Evolutionary conservation across 2,113 vertebrate species (phyloP).

Genomic region (Xenopus laevis): DNA sequence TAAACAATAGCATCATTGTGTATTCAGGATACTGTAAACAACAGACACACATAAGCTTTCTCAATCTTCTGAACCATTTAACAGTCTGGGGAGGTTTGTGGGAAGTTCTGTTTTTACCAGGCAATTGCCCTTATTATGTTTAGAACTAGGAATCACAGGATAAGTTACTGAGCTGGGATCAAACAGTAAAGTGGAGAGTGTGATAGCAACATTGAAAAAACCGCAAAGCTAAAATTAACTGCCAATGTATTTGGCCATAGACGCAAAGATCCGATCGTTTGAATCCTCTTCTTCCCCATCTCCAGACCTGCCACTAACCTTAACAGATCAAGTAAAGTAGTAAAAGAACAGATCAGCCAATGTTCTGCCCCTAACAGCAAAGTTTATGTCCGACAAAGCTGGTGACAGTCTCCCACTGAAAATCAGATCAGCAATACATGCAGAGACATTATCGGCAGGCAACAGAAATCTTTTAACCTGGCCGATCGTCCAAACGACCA

Average conservation of each 20-base stretch:
- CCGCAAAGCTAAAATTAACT: constrained; percentile 28
- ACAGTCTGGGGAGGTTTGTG: background rate
- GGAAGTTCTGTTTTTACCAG: background rate
- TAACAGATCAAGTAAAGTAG: no score
- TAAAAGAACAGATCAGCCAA: no score
- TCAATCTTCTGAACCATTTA: constrained; percentile 2
- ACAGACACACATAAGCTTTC: constrained; percentile 4
- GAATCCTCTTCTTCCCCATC: no score
- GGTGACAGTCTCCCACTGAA: no score
- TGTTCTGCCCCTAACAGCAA: no score
- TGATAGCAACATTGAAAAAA: constrained; percentile 22
- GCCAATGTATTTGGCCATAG: constrained; percentile 24
- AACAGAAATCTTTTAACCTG: no score
- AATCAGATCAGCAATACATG: no score
- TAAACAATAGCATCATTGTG: constrained; percentile 3
- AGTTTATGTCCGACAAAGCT: no score
- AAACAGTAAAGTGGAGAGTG: constrained; percentile 35
- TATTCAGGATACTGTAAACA: constrained; percentile 17
- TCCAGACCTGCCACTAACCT: no score
- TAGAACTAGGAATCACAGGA: background rate
- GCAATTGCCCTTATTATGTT: constrained; percentile 3
- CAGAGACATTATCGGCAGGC: no score
- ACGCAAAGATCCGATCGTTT: no score
- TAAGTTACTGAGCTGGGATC: constrained; percentile 5
- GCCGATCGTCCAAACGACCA: no score